Percentiles rank a stretch among this genome's conserved stretches.
phyloP scores from a whole-genome alignment of 1,140 invertebrate genomes.

The Drosophila ambigua region DNA sequence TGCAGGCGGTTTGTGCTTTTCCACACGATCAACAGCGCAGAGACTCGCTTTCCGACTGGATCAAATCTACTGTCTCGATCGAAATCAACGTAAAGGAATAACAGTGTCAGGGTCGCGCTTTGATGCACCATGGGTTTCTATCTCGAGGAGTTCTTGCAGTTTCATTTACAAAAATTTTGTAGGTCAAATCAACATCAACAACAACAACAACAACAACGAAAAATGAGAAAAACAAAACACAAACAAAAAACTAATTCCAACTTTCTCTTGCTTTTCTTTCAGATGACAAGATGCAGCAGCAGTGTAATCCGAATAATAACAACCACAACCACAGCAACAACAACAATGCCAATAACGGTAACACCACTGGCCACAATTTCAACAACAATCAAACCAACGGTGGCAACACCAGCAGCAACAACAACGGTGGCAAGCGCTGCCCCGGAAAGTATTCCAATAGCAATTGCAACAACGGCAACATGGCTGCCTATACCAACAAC shows the following conservation, averaged over 20 bases:
- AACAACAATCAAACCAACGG: not conserved
- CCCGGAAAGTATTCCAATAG: conserved; percentile 48
- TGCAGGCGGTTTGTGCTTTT: conserved; percentile 52
- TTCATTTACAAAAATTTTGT: conserved; percentile 50
- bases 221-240: not conserved
- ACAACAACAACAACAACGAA: too few relatives aligned
- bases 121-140: conserved; percentile 51
- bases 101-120: conserved; percentile 2
- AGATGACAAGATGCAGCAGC: conserved; percentile 73
- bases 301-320: too few relatives aligned
- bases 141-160: conserved; percentile 56
- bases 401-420: conserved; percentile 4
- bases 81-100: too few relatives aligned
- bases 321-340: conserved; percentile 17
- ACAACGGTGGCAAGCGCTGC: conserved; percentile 54
- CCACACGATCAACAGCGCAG: not conserved
- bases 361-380: not conserved
- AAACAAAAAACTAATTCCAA: not conserved
- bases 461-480: conserved; percentile 18
- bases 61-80: too few relatives aligned
- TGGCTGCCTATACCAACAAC: conserved; percentile 16
- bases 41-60: too few relatives aligned
- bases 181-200: conserved; percentile 6
- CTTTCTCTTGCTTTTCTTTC: not conserved
- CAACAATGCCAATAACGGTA: conserved; percentile 9